These are phyloP conservation scores for Hydrochoerus hydrochaeris DNA, from an alignment of 2,113 vertebrate species.

Conservation along the genomic window DNA sequence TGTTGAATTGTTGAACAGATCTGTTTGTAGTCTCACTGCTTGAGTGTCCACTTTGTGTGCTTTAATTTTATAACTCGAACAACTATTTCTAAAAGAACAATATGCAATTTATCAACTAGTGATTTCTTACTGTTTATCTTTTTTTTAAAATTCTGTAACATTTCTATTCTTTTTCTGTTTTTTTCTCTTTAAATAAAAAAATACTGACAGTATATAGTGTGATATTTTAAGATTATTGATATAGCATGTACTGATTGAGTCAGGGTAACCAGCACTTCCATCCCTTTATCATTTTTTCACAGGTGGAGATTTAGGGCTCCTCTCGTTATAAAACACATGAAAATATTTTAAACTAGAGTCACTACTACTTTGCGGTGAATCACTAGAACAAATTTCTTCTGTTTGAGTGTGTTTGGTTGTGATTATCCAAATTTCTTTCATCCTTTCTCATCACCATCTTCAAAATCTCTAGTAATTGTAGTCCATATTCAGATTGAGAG, in stretches of 20 bases:
- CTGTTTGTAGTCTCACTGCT: too few relatives aligned
- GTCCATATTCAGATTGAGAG: neutral
- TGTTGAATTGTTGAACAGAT: too few relatives aligned
- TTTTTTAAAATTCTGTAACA: too few relatives aligned
- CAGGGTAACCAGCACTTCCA: neutral
- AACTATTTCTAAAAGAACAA: too few relatives aligned
- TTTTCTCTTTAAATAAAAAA: too few relatives aligned
- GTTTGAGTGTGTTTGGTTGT: neutral
- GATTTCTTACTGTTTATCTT: too few relatives aligned
- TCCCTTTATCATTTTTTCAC: neutral
- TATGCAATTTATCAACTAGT: too few relatives aligned
- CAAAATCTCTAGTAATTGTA: too few relatives aligned
- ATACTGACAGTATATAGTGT: neutral
- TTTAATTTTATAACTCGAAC: too few relatives aligned
- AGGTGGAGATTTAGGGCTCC: neutral
- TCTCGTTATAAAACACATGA: neutral
- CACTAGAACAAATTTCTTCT: neutral
- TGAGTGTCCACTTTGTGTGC: too few relatives aligned
- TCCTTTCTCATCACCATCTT: neutral
- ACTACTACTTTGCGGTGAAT: neutral
- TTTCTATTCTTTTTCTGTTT: too few relatives aligned
- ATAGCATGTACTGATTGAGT: neutral
- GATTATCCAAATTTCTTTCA: neutral
- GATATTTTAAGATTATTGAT: neutral
- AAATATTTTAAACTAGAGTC: too few relatives aligned